Percentiles rank a stretch among this genome's conserved stretches.
Evolutionary conservation across 2,888 invertebrate genomes (phyloP).

Genomic region (Drosophila testacea): DNA sequence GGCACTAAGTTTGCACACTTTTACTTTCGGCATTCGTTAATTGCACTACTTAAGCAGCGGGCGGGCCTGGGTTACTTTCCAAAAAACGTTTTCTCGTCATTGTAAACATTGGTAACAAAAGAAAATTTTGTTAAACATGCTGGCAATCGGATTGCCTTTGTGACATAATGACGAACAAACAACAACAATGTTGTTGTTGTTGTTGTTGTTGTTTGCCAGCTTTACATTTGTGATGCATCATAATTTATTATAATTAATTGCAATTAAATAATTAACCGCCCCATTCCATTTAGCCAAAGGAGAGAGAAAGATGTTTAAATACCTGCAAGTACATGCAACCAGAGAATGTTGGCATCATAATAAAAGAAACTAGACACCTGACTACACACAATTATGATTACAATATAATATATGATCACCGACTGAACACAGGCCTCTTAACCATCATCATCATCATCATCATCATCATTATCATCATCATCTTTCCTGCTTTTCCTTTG

Average conservation of each 20-base stretch:
- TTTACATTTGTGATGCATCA: conserved; percentile 18
- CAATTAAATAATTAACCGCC: conserved; percentile 54
- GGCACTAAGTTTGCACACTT: conserved; percentile 52
- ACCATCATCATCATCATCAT: background rate
- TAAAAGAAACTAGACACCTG: background rate
- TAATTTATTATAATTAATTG: conserved; percentile 60
- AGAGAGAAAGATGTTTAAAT: background rate
- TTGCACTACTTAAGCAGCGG: conserved; percentile 70
- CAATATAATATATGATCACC: conserved; percentile 1
- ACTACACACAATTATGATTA: background rate
- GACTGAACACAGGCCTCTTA: conserved; percentile 5
- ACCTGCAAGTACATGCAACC: conserved; percentile 27
- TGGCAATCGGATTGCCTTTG: conserved; percentile 36
- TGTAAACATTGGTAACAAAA: conserved; percentile 36
- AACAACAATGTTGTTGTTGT: too few relatives aligned
- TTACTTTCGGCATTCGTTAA: conserved; percentile 67
- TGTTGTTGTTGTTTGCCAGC: too few relatives aligned
- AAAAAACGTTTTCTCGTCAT: conserved; percentile 40
- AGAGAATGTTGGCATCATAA: conserved; percentile 5
- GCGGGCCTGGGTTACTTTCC: conserved; percentile 63
- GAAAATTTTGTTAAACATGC: conserved; percentile 42
- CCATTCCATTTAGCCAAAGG: too few relatives aligned
- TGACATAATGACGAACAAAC: conserved; percentile 43
- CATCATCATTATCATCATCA: background rate
- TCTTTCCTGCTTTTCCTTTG: conserved; percentile 29